Base-by-base conservation (phyloP, 2,797 vertebrate genomes). In the Malurus splendens region DNA sequence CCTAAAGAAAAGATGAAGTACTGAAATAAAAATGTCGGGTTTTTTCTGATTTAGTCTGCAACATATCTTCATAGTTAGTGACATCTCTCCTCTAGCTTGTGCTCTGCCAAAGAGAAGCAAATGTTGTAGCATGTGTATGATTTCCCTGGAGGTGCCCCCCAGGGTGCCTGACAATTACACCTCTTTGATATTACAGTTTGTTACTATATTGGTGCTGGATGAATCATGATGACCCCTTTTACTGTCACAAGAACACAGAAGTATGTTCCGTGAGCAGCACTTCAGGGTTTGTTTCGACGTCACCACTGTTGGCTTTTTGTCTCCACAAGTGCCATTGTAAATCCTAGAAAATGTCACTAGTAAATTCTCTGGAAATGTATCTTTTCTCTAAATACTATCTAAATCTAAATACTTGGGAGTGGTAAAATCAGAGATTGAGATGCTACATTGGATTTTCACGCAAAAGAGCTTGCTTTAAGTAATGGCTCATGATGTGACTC, bases 1-100 rank as follows among this genome's bases (percentile, higher is more conserved):
- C 12, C 38, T 55, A 11, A 62, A 88, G 48, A 44, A 11, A 62
- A 88, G 48, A 44, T 30, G 12, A 44, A 65, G 2, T 60, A 56
- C 24, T 56, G 38, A 51, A 78, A 59, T n/a, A 23, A 75, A 44
- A 61, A 30, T 27, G 3, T 15, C 18, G 7, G 0, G 0, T 0
- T 33, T 77, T 54, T 55, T 55, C 65, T 55, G 15, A 51, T 41
- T 55, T 57, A 71, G 47, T 36, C 54, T 59, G 14, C 38, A 39
- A 5, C 1, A 0, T 66, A 12, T 66, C 79, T 76, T 72, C 82
- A 6, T 36, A 19, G 39, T 50, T 65, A 51, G 56, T 61, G 52
- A 30, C 14, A 4, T 52, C 17, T 70, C 61, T 77, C 75, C 48
- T 61, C 19, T 52, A 55, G 33, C 25, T 39, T 39, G 8, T 64